A percentile compares a stretch with the other conserved stretches of the same genome.
Conservation (phyloP, 2,797 vertebrate genomes). For the Chaetophractus vellerosus region DNA sequence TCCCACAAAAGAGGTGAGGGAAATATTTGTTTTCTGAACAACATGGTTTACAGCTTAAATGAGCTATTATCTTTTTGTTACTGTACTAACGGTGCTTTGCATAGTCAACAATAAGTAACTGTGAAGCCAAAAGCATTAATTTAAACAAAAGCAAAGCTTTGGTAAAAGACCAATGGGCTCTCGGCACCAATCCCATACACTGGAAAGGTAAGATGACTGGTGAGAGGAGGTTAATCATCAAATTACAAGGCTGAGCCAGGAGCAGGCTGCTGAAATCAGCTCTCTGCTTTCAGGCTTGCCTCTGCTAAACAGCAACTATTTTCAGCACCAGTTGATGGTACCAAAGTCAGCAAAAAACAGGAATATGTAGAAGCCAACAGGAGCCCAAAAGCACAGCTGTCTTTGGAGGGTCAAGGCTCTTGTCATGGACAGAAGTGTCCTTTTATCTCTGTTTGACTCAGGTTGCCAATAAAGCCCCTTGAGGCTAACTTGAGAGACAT, state of each 20-base stretch:
- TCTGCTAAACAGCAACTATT: background rate
- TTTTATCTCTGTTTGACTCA: slow-evolving; percentile 24
- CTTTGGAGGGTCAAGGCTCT: background rate
- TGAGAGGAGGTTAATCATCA: background rate
- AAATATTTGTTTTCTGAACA: slow-evolving; percentile 8
- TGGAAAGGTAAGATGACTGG: background rate
- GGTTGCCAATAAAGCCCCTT: background rate
- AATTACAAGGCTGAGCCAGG: background rate
- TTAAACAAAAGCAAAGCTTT: slow-evolving; percentile 28
- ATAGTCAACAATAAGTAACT: background rate
- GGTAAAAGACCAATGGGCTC: background rate
- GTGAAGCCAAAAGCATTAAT: slow-evolving; percentile 3
- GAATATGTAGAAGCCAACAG: accelerated
- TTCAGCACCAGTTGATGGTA: background rate
- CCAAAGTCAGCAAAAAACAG: background rate
- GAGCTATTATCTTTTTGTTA: background rate
- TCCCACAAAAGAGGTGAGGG: background rate
- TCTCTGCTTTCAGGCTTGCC: slow-evolving; percentile 21
- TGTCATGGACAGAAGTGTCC: background rate
- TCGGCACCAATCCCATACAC: background rate
- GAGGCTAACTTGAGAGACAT: background rate
- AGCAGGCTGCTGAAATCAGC: background rate
- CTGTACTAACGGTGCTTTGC: background rate
- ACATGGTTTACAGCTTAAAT: background rate
- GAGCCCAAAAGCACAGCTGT: background rate